Evolutionary conservation across 2,113 vertebrate genomes (phyloP).

Genomic region (Siphamia tubifer): DNA sequence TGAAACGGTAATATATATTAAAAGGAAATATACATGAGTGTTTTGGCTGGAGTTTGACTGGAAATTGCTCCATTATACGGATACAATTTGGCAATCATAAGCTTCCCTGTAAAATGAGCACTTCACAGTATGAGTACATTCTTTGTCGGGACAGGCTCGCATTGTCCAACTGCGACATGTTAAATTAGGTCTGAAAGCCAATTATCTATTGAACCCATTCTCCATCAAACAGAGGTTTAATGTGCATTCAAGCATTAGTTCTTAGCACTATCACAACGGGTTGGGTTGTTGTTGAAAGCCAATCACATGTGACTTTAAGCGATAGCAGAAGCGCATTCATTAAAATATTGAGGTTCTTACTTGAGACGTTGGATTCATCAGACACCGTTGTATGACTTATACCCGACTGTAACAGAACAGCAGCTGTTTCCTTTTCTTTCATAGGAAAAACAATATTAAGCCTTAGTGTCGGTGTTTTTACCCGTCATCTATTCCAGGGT

Average conservation of each 20-base stretch:
- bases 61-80: conserved; percentile 4
- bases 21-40: not conserved
- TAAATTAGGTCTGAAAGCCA: conserved; percentile 6
- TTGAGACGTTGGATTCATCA: not conserved
- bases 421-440: too few relatives aligned
- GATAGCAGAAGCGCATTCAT: not conserved
- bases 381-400: not conserved
- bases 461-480: too few relatives aligned
- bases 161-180: not conserved
- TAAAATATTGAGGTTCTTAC: not conserved
- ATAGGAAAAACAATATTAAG: too few relatives aligned
- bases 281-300: not conserved
- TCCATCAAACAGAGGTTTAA: not conserved
- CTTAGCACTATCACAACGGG: too few relatives aligned
- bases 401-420: too few relatives aligned
- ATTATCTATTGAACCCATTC: not conserved
- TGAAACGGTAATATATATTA: not conserved
- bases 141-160: not conserved
- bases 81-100: not conserved
- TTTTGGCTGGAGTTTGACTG: not conserved
- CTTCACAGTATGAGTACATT: not conserved
- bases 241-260: not conserved
- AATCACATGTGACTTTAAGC: not conserved
- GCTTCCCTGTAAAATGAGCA: not conserved
- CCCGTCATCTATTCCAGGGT: too few relatives aligned